These are phyloP conservation scores for Lagopus leucura DNA, from an alignment of 2,113 vertebrate genomes.

Conservation along the genomic window DNA sequence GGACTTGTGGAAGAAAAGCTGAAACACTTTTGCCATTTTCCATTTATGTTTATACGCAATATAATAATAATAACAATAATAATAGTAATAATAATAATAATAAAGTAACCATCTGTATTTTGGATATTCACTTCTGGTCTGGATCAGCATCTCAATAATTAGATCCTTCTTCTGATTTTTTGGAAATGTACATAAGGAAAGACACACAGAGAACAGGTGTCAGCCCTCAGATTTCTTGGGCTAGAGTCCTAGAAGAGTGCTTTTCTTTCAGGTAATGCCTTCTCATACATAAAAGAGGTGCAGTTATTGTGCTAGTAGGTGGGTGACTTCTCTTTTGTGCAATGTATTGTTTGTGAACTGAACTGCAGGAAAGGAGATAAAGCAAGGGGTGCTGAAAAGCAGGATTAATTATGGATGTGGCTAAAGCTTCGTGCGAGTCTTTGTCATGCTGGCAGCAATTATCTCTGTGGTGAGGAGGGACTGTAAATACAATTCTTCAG, in stretches of 20 bases:
- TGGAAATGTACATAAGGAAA: neutral
- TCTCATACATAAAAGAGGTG: neutral
- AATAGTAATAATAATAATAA: neutral
- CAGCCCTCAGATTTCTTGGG: neutral
- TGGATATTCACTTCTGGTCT: neutral
- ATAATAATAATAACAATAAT: neutral
- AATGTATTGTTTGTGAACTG: neutral
- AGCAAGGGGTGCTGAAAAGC: neutral
- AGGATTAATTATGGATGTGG: neutral
- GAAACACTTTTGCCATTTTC: neutral
- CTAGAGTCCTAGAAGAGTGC: neutral
- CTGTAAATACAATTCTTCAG: neutral
- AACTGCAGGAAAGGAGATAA: neutral
- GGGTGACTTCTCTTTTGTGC: neutral
- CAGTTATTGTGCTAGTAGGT: neutral
- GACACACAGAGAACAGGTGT: neutral
- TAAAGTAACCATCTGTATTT: neutral
- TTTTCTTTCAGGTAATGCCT: neutral
- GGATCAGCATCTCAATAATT: neutral
- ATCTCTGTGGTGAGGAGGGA: neutral
- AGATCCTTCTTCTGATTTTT: neutral
- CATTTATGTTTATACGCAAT: neutral
- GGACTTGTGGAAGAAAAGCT: neutral
- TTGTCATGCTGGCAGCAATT: neutral
- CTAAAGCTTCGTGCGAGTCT: neutral